Conservation (phyloP, 2,888 invertebrate species). For the Synergus itoensis region DNA sequence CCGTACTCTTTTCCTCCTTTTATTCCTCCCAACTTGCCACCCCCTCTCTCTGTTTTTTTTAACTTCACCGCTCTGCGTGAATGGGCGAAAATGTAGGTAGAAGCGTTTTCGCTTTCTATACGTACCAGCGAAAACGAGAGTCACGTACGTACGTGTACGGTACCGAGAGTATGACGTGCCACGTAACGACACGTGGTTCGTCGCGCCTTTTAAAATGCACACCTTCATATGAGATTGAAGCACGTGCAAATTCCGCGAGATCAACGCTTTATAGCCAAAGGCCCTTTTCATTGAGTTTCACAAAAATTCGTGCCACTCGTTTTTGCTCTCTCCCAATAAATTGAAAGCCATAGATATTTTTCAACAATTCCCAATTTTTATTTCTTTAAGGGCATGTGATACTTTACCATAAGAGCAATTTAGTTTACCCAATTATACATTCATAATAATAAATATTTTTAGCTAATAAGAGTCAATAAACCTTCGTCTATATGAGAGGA, state of each 20-base stretch:
- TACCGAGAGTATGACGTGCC: constrained; percentile 61
- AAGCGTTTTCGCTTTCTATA: constrained; percentile 77
- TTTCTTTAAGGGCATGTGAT: too few relatives aligned
- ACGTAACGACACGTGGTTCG: constrained; percentile 66
- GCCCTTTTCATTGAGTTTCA: constrained; percentile 27
- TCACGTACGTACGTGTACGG: constrained; percentile 69
- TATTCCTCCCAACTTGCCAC: constrained; percentile 54
- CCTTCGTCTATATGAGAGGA: too few relatives aligned
- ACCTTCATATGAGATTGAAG: constrained; percentile 22
- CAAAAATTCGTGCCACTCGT: neutral
- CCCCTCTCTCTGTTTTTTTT: constrained; percentile 53
- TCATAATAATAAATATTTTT: too few relatives aligned
- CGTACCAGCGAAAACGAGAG: constrained; percentile 77
- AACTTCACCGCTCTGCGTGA: constrained; percentile 71
- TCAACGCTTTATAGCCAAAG: constrained; percentile 25
- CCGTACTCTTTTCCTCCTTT: constrained; percentile 49
- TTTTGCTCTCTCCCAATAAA: constrained; percentile 17
- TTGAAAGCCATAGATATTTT: neutral
- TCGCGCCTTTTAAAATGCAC: constrained; percentile 52
- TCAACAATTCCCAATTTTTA: neutral
- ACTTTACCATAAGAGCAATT: too few relatives aligned
- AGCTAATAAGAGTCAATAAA: too few relatives aligned
- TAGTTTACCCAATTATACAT: too few relatives aligned
- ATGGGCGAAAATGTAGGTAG: constrained; percentile 77
- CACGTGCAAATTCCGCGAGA: constrained; percentile 40